These are phyloP conservation scores for Hippoglossus stenolepis DNA, from an alignment of 2,113 vertebrate species.

Conservation along the genomic window DNA sequence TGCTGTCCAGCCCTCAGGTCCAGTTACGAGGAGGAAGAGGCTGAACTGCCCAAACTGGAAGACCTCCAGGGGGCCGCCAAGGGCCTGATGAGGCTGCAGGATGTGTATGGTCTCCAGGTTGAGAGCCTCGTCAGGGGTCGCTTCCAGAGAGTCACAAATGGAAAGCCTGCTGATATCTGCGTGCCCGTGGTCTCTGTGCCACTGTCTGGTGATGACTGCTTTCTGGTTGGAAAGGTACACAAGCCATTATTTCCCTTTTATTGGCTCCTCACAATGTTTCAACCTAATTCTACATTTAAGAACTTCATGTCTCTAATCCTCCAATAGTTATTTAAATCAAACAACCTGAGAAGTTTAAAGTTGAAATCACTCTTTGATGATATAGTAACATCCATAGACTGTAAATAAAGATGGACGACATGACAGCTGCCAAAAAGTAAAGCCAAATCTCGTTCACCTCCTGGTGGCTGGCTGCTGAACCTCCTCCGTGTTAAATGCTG, in stretches of 20 bases:
- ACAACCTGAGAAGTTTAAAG: too few relatives aligned
- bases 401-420: too few relatives aligned
- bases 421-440: too few relatives aligned
- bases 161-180: constrained; percentile 78
- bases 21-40: constrained; percentile 82
- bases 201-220: constrained; percentile 93
- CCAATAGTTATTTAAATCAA: too few relatives aligned
- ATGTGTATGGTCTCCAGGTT: constrained; percentile 89
- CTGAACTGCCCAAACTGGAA: constrained; percentile 85
- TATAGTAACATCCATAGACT: too few relatives aligned
- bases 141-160: constrained; percentile 81
- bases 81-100: constrained; percentile 93
- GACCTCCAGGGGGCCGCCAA: constrained; percentile 90
- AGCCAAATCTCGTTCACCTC: too few relatives aligned
- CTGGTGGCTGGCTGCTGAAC: too few relatives aligned
- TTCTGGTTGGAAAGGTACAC: constrained; percentile 92
- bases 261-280: too few relatives aligned
- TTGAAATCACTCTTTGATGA: too few relatives aligned
- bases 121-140: constrained; percentile 84
- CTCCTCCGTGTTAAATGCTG: too few relatives aligned
- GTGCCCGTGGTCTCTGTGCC: constrained; percentile 74
- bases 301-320: too few relatives aligned
- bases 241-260: neutral
- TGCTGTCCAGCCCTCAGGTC: constrained; percentile 84
- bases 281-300: too few relatives aligned